Evolutionary conservation across 2,888 invertebrate genomes (phyloP), one percentile per base, ranked within the genome.

Genomic region (Sminthurides aquaticus): DNA sequence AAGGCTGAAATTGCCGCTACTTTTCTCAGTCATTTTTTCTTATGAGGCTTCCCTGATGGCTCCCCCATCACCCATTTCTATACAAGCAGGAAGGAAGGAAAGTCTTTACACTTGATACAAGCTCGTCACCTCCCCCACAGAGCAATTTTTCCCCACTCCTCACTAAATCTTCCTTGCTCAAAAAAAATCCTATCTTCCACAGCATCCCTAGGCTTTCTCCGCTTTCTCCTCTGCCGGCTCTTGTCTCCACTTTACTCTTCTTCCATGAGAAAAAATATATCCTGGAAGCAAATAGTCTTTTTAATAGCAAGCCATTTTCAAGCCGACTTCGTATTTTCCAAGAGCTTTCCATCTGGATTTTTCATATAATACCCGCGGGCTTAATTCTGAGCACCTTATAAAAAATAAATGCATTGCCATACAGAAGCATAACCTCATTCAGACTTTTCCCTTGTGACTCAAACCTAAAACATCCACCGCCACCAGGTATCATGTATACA

Each of bases 11-110:
- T 69, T 69, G 69, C 67, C 69, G 62, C 57, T 60, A 67, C 57
- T 69, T 69, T 60, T 60, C 57, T 62, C 62, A 62, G 62, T 56
- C 65, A 69, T 69, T 69, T 67, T 61, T 69, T 65, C 64, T 67
- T 67, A 69, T 67, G 68, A 55, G 65, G 49, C 62, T 64, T 48
- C 64, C 54, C 60, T 64, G 61, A 64, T 62, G 67, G 56, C 28
- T 69, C 69, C 69, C 69, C 59, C 60, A 26, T 59, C 67, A 20
- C 69, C 67, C 67, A 65, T 69, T 67, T 28, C 34, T 24, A 28
- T 20, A 48, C 48, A 26, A 49, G 49, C 20, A 57, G 49, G 28
- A 61, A 61, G 54, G 22, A 34, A 29, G 49, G 34, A 57, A 56
- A 62, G 62, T 26, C 57, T 57, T 20, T 18, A 43, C 49, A 61